These are phyloP conservation scores for Campylomormyrus numenius DNA, from an alignment of 2,113 vertebrate genomes.

Conservation along the genomic window DNA sequence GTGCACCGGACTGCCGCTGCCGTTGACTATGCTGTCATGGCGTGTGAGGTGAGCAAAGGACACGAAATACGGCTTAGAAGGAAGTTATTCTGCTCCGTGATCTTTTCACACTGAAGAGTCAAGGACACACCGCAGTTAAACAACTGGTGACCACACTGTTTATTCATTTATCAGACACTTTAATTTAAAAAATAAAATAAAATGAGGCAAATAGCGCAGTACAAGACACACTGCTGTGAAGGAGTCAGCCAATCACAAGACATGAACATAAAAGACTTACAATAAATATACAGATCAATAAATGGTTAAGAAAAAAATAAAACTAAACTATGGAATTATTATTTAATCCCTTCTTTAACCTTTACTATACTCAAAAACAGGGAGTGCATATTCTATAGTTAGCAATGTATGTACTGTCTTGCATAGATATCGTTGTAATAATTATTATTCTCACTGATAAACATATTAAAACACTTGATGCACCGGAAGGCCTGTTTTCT, in stretches of 20 bases:
- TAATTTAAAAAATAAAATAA: neutral
- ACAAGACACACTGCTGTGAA: neutral
- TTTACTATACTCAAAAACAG: neutral
- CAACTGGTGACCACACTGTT: neutral
- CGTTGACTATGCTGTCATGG: conserved; percentile 38
- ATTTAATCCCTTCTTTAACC: neutral
- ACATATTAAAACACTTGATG: neutral
- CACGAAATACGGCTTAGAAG: neutral
- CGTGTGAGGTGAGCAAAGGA: conserved; percentile 52
- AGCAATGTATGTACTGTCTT: neutral
- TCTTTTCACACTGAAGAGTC: neutral
- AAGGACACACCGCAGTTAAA: neutral
- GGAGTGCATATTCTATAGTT: neutral
- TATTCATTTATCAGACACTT: neutral
- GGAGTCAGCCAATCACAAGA: neutral
- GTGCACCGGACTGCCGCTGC: conserved; percentile 34
- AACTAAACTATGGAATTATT: neutral
- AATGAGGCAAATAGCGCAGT: neutral
- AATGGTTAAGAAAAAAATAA: neutral
- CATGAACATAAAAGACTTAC: neutral
- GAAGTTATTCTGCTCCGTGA: neutral
- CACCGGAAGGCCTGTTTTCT: neutral
- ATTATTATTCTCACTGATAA: neutral
- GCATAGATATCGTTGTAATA: neutral
- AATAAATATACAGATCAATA: neutral